phyloP scores from a whole-genome alignment of 2,888 invertebrate genomes.

The Limnephilus marmoratus region DNA sequence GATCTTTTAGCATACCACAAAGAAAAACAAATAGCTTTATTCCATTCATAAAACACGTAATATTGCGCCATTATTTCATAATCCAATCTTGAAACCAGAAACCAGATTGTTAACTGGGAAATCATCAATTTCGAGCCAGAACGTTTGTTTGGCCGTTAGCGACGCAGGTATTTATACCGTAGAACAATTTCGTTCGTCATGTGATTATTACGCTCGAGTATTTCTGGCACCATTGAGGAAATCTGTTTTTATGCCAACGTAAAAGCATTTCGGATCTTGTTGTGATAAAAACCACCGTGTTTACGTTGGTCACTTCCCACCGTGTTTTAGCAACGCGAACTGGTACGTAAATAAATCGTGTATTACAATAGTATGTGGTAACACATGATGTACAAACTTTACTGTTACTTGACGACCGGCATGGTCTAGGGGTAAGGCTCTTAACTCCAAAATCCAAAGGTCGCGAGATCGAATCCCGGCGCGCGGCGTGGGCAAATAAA shows the following conservation, averaged over 20 bases:
- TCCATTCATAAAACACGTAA: background rate
- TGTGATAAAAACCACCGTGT: background rate
- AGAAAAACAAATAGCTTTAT: background rate
- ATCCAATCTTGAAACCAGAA: background rate
- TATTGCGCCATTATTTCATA: background rate
- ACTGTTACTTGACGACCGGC: too few species aligned
- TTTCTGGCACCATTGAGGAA: conserved; percentile 4
- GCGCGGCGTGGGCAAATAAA: too few species aligned
- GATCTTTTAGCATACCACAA: background rate
- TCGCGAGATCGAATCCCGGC: too few species aligned
- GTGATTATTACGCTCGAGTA: background rate
- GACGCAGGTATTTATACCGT: background rate
- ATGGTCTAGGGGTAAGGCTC: too few species aligned
- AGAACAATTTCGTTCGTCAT: background rate
- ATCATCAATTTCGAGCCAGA: background rate
- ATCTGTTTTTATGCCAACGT: background rate
- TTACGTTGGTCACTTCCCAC: background rate
- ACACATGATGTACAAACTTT: too few species aligned
- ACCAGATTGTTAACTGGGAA: background rate
- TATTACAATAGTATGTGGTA: background rate
- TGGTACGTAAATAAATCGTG: background rate
- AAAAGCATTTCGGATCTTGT: conserved; percentile 4
- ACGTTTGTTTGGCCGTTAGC: background rate
- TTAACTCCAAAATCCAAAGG: too few species aligned
- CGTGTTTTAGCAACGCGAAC: background rate